These are phyloP conservation scores for Bradypodion ventrale DNA, from an alignment of 2,797 vertebrate species.

Conservation along the genomic window DNA sequence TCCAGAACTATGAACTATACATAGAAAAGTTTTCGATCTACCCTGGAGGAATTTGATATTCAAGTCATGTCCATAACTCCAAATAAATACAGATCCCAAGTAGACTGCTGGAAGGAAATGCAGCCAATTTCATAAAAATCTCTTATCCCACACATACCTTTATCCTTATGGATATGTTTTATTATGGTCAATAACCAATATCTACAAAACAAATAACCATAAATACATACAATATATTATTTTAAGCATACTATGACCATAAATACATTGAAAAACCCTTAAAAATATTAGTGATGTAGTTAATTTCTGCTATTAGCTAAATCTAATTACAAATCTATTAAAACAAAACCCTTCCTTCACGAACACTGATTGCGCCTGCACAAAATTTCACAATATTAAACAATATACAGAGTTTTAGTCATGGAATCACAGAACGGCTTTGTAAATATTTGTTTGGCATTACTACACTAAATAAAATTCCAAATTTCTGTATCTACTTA, in stretches of 20 bases:
- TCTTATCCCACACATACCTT: constrained; percentile 8
- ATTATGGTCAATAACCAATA: too few relatives aligned
- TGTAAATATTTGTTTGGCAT: background rate
- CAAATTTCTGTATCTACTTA: background rate
- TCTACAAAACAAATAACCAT: too few relatives aligned
- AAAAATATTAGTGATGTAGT: too few relatives aligned
- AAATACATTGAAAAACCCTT: too few relatives aligned
- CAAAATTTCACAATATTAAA: too few relatives aligned
- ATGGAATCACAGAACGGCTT: background rate
- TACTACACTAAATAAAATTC: background rate
- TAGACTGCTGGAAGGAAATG: background rate
- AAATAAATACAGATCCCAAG: background rate
- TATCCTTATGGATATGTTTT: too few relatives aligned
- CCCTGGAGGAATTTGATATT: background rate
- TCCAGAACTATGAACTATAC: background rate
- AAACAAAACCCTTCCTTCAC: too few relatives aligned
- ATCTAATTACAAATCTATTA: too few relatives aligned
- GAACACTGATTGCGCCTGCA: too few relatives aligned
- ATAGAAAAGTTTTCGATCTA: background rate
- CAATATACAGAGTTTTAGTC: background rate
- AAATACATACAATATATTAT: too few relatives aligned
- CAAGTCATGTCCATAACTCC: constrained; percentile 16
- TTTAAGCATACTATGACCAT: too few relatives aligned
- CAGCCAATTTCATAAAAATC: constrained; percentile 1
- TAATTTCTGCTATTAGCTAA: too few relatives aligned